A percentile compares a stretch with the other conserved stretches of the same genome.
phyloP scores from a whole-genome alignment of 2,113 vertebrate genomes.

The Alectura lathami region DNA sequence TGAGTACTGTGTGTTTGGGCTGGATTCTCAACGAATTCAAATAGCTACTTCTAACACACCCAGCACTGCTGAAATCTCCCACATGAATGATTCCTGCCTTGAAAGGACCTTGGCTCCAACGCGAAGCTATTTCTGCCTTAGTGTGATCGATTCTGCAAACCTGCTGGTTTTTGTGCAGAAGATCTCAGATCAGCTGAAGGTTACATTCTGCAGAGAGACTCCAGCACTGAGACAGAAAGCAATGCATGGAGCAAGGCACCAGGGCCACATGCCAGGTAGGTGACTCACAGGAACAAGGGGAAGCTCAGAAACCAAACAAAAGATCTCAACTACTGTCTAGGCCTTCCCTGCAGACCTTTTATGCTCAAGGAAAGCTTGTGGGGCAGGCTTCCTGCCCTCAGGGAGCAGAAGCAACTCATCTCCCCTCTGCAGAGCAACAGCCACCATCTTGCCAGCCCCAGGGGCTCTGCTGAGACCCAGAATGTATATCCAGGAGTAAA shows the following conservation, averaged over 20 bases:
- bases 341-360: neutral
- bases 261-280: neutral
- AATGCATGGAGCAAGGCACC: neutral
- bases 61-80: neutral
- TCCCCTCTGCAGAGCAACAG: neutral
- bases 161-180: neutral
- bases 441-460: neutral
- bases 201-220: neutral
- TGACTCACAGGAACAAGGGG: conserved; percentile 35
- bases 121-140: conserved; percentile 34
- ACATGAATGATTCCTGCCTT: conserved; percentile 32
- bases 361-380: neutral
- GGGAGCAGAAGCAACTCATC: neutral
- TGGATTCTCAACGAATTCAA: neutral
- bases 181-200: neutral
- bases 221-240: neutral
- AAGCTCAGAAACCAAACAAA: neutral
- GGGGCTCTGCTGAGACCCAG: neutral
- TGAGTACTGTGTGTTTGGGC: neutral
- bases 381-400: neutral
- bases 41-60: neutral
- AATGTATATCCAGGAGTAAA: neutral
- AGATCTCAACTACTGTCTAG: neutral
- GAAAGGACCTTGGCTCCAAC: conserved; percentile 20
- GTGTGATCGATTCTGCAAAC: neutral